These are phyloP conservation scores for Sinodicranocentrus sp. DNA, from an alignment of 2,888 invertebrate genomes.

Conservation along the genomic window DNA sequence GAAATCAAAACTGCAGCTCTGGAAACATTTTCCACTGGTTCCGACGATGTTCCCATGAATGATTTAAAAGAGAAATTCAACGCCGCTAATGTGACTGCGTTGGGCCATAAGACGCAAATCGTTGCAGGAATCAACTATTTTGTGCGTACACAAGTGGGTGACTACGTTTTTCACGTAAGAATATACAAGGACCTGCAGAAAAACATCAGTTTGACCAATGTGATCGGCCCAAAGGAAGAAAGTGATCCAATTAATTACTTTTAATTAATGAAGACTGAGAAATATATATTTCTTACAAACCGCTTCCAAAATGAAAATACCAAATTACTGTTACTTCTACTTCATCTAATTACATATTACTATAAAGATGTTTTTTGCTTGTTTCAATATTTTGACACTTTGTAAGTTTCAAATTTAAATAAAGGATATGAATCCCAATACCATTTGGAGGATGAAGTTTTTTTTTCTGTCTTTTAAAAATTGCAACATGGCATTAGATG, in stretches of 20 bases:
- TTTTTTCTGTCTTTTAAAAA: too few relatives aligned
- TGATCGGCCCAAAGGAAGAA: constrained; percentile 77
- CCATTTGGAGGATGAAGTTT: not conserved
- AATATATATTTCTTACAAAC: not conserved
- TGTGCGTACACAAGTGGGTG: constrained; percentile 77
- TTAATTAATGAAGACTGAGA: constrained; percentile 41
- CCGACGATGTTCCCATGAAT: not conserved
- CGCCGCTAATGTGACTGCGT: constrained; percentile 22
- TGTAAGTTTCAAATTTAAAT: too few relatives aligned
- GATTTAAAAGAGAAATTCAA: constrained; percentile 38
- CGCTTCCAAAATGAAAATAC: not conserved
- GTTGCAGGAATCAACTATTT: constrained; percentile 79
- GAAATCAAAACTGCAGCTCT: constrained; percentile 48
- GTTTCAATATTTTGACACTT: too few relatives aligned
- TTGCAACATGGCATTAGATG: too few relatives aligned
- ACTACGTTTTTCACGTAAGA: constrained; percentile 78
- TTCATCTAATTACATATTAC: not conserved
- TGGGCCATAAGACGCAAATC: constrained; percentile 77
- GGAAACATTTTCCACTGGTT: not conserved
- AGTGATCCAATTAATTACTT: constrained; percentile 77
- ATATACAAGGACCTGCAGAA: constrained; percentile 78
- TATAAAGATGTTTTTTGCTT: too few relatives aligned
- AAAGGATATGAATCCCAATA: too few relatives aligned
- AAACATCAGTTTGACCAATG: constrained; percentile 72
- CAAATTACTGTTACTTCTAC: not conserved